These are phyloP conservation scores for Xestobium rufovillosum DNA, from an alignment of 2,888 invertebrate species.

Conservation along the genomic window DNA sequence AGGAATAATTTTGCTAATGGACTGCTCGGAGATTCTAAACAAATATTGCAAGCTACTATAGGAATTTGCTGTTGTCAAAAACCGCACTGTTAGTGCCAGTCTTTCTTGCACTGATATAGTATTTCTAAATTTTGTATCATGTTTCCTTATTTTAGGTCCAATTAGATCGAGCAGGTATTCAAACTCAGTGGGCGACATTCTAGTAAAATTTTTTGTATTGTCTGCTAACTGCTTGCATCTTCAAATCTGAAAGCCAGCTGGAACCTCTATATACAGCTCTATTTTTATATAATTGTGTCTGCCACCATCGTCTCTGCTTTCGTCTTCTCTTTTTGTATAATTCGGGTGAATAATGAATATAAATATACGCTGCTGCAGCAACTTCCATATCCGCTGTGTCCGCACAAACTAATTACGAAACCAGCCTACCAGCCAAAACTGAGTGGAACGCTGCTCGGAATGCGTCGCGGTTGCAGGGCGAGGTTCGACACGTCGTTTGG, in stretches of 20 bases:
- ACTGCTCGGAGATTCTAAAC: no score
- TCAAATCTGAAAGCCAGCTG: background rate
- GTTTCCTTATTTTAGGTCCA: conserved; percentile 10
- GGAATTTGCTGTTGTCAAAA: conserved; percentile 10
- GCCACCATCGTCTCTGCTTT: no score
- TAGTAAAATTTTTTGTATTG: conserved; percentile 1
- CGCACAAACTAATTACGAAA: no score
- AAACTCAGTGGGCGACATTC: background rate
- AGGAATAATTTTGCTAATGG: no score
- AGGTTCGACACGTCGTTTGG: no score
- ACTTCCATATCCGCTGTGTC: no score
- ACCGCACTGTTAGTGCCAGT: conserved; percentile 12
- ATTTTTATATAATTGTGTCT: background rate
- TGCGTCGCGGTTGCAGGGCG: no score
- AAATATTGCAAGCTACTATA: conserved; percentile 6
- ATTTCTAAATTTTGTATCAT: conserved; percentile 12
- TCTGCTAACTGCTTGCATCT: background rate
- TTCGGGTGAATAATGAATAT: no score
- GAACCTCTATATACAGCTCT: background rate
- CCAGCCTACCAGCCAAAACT: no score
- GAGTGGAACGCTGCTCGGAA: no score
- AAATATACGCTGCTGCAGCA: no score
- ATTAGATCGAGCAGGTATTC: conserved; percentile 11
- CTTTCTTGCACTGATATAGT: conserved; percentile 12
- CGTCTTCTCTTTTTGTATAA: no score